A percentile compares a stretch with the other conserved stretches of the same genome.
phyloP scores from a whole-genome alignment of 2,888 invertebrate species.

The Spilosoma lubricipeda region DNA sequence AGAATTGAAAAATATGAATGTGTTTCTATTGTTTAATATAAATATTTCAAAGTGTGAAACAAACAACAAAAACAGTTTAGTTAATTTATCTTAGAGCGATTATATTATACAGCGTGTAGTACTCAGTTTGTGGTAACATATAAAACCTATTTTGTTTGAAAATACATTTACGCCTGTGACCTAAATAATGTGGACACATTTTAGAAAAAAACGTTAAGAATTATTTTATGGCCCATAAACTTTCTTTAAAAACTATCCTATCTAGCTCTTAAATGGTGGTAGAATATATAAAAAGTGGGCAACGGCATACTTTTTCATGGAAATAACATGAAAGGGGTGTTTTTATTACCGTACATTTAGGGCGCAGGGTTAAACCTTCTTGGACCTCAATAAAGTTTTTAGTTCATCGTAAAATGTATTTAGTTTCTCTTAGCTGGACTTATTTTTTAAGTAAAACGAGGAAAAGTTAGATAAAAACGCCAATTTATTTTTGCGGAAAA shows the following conservation, averaged over 20 bases:
- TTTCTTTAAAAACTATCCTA: constrained; percentile 6
- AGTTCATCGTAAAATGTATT: constrained; percentile 20
- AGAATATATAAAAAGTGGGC: constrained; percentile 23
- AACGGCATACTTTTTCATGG: constrained; percentile 41
- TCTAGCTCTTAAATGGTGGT: constrained; percentile 1
- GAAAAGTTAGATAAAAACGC: neutral
- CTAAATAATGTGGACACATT: neutral
- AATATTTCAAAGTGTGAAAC: neutral
- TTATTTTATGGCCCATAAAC: constrained; percentile 4
- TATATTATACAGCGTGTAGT: too few relatives aligned
- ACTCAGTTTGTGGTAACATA: neutral
- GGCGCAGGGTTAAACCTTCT: constrained; percentile 35
- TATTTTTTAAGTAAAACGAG: constrained; percentile 4
- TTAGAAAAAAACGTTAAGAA: neutral
- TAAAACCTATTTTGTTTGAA: neutral
- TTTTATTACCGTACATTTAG: constrained; percentile 41
- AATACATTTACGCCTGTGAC: neutral
- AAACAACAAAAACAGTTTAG: neutral
- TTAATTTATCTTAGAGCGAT: too few relatives aligned
- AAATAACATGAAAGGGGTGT: constrained; percentile 33
- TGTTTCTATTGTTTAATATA: too few relatives aligned
- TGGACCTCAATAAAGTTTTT: constrained; percentile 38
- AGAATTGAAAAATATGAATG: too few relatives aligned
- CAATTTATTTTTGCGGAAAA: neutral
- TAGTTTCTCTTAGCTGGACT: constrained; percentile 1